Percentiles rank a stretch among this genome's conserved stretches.
Evolutionary conservation across 2,113 vertebrate genomes (phyloP).

Genomic region (Pyrgilauda ruficollis): DNA sequence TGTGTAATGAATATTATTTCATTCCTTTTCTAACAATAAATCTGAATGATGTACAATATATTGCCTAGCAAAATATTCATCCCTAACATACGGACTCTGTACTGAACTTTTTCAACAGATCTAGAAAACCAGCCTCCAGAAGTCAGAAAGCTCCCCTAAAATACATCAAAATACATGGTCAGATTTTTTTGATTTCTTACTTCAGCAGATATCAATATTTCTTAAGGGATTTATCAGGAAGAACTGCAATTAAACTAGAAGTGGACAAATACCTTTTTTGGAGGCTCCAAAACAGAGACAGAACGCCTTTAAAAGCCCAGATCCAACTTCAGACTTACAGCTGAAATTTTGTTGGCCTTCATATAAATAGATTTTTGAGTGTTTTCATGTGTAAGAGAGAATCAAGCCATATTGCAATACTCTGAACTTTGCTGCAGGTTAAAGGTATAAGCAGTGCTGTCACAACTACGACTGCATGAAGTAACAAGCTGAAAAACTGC

Average conservation of each 20-base stretch:
- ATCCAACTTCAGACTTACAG: not conserved
- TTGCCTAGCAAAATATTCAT: not conserved
- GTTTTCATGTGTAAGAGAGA: not conserved
- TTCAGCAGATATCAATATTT: not conserved
- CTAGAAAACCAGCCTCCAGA: not conserved
- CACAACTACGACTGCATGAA: not conserved
- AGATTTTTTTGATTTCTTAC: not conserved
- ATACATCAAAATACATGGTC: not conserved
- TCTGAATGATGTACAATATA: not conserved
- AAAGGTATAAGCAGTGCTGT: not conserved
- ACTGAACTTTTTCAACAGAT: not conserved
- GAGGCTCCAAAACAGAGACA: not conserved
- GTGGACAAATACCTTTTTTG: not conserved
- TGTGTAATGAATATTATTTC: not conserved
- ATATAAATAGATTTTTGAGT: not conserved
- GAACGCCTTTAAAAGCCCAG: not conserved
- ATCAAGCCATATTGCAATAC: not conserved
- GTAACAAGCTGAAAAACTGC: not conserved
- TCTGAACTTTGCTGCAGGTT: not conserved
- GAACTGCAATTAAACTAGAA: not conserved
- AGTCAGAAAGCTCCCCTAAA: not conserved
- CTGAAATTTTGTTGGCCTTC: fast-evolving
- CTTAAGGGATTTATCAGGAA: not conserved
- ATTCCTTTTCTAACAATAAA: not conserved
- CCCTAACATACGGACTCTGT: not conserved